Percentiles rank a stretch among this genome's conserved stretches.
Evolutionary conservation across 2,888 invertebrate species (phyloP).

Genomic region (Sicus ferrugineus): DNA sequence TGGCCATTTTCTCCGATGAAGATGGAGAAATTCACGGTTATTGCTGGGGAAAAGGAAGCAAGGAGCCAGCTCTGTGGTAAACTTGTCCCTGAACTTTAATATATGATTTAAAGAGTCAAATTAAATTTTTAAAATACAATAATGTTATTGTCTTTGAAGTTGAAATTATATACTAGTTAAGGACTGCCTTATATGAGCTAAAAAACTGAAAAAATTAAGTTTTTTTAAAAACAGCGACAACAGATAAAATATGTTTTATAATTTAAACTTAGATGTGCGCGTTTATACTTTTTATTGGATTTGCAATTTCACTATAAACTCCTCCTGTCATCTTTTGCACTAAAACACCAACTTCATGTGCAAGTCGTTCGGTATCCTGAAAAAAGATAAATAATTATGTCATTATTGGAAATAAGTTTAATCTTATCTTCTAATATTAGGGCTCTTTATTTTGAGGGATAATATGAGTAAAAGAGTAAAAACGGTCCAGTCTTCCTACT

Average conservation of each 20-base stretch:
- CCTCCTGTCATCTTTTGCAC: slow-evolving; percentile 85
- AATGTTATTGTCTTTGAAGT: too few relatives aligned
- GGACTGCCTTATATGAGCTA: too few relatives aligned
- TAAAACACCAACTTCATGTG: slow-evolving; percentile 76
- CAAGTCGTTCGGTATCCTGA: slow-evolving; percentile 74
- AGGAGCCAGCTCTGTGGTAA: too few relatives aligned
- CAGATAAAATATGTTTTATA: background rate
- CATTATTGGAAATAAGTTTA: background rate
- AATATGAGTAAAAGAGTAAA: background rate
- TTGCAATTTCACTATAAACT: slow-evolving; percentile 71
- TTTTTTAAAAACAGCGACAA: too few relatives aligned
- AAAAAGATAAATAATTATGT: background rate
- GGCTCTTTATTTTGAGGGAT: background rate
- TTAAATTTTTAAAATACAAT: too few relatives aligned
- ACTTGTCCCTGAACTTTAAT: too few relatives aligned
- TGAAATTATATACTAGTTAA: too few relatives aligned
- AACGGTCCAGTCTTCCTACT: background rate
- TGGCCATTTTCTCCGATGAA: too few relatives aligned
- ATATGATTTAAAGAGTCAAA: too few relatives aligned
- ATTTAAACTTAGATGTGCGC: slow-evolving; percentile 54
- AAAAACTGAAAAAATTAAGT: too few relatives aligned
- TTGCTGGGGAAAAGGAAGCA: too few relatives aligned
- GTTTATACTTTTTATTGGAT: slow-evolving; percentile 53
- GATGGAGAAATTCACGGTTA: too few relatives aligned
- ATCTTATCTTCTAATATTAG: background rate